phyloP scores from a whole-genome alignment of 1,140 invertebrate genomes.

The Chrysoperla carnea region DNA sequence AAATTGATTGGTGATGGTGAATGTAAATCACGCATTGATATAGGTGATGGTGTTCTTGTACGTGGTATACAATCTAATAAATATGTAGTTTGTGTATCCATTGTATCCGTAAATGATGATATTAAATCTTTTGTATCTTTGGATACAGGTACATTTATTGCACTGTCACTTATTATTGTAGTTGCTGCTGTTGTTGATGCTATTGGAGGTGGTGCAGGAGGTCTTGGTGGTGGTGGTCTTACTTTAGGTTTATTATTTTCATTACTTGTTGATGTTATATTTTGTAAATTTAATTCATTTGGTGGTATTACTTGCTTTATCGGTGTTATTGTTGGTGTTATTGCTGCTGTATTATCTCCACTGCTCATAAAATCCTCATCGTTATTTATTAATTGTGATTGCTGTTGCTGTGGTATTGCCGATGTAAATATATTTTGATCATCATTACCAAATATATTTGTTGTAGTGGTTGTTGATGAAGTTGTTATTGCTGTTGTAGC shows the following conservation, averaged over 20 bases:
- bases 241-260: conserved; percentile 11
- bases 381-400: too few relatives aligned
- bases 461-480: conserved; percentile 6
- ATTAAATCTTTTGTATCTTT: conserved; percentile 72
- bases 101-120: conserved; percentile 66
- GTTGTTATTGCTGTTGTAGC: conserved; percentile 24
- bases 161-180: neutral
- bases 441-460: conserved; percentile 4
- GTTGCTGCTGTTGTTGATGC: conserved; percentile 3
- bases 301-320: conserved; percentile 6
- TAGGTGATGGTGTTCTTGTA: conserved; percentile 64
- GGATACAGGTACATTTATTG: conserved; percentile 24
- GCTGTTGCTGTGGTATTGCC: too few relatives aligned
- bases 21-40: conserved; percentile 56
- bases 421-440: too few relatives aligned
- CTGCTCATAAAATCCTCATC: conserved; percentile 15
- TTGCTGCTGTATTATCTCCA: conserved; percentile 3
- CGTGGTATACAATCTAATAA: conserved; percentile 63
- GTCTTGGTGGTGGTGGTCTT: conserved; percentile 22
- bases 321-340: neutral
- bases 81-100: conserved; percentile 74
- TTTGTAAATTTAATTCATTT: conserved; percentile 18
- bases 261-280: conserved; percentile 9
- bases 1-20: conserved; percentile 61
- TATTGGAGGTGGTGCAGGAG: conserved; percentile 5